Conservation (phyloP, 2,888 invertebrate species). For the Agonopterix subpropinquella region DNA sequence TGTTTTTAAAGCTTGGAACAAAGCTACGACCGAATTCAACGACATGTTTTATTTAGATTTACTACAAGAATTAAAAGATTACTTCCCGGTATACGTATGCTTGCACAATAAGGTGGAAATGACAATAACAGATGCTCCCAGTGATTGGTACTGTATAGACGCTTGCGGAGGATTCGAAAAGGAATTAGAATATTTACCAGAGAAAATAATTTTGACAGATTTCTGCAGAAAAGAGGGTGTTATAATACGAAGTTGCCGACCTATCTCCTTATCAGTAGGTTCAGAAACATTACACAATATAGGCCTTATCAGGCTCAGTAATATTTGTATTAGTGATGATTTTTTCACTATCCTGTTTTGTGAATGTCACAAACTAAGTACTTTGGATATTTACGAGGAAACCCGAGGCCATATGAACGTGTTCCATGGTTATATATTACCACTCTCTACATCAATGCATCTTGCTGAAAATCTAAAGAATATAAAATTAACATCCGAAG, state of each 20-base stretch:
- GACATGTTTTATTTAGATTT: conserved; percentile 22
- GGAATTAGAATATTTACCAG: conserved; percentile 20
- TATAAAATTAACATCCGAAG: conserved; percentile 29
- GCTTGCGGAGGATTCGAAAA: conserved; percentile 27
- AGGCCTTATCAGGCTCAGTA: conserved; percentile 29
- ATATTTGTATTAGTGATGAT: conserved; percentile 23
- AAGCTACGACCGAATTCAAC: conserved; percentile 23
- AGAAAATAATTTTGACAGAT: conserved; percentile 30
- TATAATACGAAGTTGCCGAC: conserved; percentile 17
- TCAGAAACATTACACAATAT: conserved; percentile 20
- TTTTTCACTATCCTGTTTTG: conserved; percentile 29
- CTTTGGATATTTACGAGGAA: conserved; percentile 31
- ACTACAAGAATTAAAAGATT: conserved; percentile 25
- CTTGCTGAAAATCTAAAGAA: conserved; percentile 26
- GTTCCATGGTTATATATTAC: conserved; percentile 18
- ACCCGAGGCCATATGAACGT: conserved; percentile 16
- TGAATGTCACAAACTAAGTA: conserved; percentile 22
- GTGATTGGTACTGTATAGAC: conserved; percentile 35
- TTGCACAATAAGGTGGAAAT: conserved; percentile 25
- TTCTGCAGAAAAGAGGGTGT: conserved; percentile 29
- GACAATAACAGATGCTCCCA: conserved; percentile 23
- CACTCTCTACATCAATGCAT: conserved; percentile 21
- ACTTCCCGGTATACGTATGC: conserved; percentile 34
- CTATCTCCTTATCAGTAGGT: conserved; percentile 20
- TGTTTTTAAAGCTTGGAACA: conserved; percentile 37